Evolutionary conservation across 1,140 invertebrate species (phyloP), one percentile per base, ranked within the genome.

Genomic region (Habropoda laboriosa): DNA sequence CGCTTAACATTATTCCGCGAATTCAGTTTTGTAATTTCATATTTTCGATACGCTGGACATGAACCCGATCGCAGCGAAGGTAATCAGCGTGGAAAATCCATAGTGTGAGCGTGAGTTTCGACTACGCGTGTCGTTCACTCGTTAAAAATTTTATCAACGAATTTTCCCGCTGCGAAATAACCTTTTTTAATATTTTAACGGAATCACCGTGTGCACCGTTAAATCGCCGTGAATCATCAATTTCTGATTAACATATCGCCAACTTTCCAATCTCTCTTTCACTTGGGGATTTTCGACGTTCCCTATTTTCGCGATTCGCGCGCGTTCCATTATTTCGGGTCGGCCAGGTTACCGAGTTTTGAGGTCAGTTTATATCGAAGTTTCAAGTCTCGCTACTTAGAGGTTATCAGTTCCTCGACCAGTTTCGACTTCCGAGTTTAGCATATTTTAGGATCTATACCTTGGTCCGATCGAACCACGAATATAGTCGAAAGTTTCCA

Each of bases 351-450:
- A 3, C 63, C 21, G 27, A 30, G 64, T 49, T 67, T 67, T 64
- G 61, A 64, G 40, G 61, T 64, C 64, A 67, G 27, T n/a, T 67
- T 42, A 49, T 67, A 67, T 49, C 42, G 64, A 67, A 47, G 64
- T 67, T 67, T 67, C 64, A 47, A 67, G 42, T 67, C 64, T 66
- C 45, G 42, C 42, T 67, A 67, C 63, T 66, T 16, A 40, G n/a
- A 10, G 63, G 24, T 47, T 64, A 64, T 64, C 42, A 27, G 24
- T 24, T 67, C 30, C 27, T 27, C 42, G n/a, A n/a, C n/a, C 21
- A 13, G 5, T 18, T 47, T 13, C 27, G 27, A 32, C 45, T 49
- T 49, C 32, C 64, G 4, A 32, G 30, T 35, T 47, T 8, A n/a
- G 2, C 63, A 27, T 18, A 24, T 49, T 67, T 47, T 21, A 47